Conservation (phyloP, 1,140 invertebrate genomes). For the Oedothorax gibbosus region DNA sequence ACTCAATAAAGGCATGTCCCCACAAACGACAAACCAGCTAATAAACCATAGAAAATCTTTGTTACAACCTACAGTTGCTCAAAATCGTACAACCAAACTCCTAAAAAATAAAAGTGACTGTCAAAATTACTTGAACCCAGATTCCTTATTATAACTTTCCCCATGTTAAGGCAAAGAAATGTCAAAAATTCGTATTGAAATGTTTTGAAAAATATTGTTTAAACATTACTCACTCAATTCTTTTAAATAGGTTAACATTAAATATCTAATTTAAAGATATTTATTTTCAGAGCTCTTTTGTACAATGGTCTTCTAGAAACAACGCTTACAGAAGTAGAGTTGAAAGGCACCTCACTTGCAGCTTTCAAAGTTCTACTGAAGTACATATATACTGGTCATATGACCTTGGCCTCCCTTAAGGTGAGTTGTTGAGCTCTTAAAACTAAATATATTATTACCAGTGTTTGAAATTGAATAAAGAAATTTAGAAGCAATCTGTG, state of each 20-base stretch:
- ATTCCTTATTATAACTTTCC: no score
- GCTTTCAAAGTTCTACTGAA: conserved; percentile 91
- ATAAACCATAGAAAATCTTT: no score
- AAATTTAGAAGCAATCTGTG: background rate
- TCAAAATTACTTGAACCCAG: no score
- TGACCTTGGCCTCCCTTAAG: conserved; percentile 84
- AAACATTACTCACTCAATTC: no score
- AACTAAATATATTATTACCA: background rate
- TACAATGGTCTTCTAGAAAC: conserved; percentile 94
- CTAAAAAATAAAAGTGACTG: no score
- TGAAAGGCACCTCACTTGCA: conserved; percentile 85
- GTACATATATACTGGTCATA: conserved; percentile 95
- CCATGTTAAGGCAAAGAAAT: no score
- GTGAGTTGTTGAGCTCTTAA: conserved; percentile 64
- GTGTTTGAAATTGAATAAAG: background rate
- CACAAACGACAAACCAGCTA: no score
- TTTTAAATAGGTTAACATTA: background rate
- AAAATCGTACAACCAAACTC: no score
- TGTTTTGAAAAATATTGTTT: no score
- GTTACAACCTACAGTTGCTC: no score
- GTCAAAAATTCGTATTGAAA: no score
- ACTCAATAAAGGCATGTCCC: no score
- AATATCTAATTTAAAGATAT: background rate
- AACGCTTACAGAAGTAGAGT: conserved; percentile 81
- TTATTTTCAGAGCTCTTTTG: conserved; percentile 77